Evolutionary conservation across 2,113 vertebrate genomes (phyloP), one percentile per base, ranked within the genome.

Genomic region (Clinocottus analis): DNA sequence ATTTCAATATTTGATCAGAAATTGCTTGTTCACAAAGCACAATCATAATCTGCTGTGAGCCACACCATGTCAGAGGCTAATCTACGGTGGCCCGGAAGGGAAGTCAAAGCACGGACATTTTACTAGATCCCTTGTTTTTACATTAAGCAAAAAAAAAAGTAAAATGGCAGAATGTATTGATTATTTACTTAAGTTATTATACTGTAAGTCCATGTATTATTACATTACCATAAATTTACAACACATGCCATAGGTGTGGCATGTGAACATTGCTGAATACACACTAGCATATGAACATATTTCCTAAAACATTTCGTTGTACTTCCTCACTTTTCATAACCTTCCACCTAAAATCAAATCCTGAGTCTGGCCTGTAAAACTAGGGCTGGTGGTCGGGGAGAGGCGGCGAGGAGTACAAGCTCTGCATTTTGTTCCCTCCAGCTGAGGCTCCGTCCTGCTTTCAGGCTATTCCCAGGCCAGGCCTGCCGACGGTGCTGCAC

Each of bases 361-460:
- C n/a, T 49, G 3, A 43, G 53, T 70, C 23, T 72, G 76, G 53
- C 25, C 35, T 7, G 53, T 83, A 62, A 86, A 89, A 88, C 64
- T 86, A 80, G 87, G 89, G 76, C 91, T 90, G 60, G 55, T 67
- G 61, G 77, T 55, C 17, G 9, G 55, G 21, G 88, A 86, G 79
- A 41, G 49, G 9, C 41, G 70, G 84, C 76, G 67, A 82, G 77
- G 77, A 87, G 87, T 90, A 90, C 91, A 87, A 91, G 83, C 87
- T 87, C 49, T 79, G 86, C 89, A 87, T 82, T 90, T 88, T 91
- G 87, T 87, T 87, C 88, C 33, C 76, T 82, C 59, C 92, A 92
- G 85, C 91, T 92, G 90, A 90, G 86, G 82, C 82, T 85, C 75
- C 79, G 81, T 87, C 81, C 90, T 81, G 84, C 84, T 93, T 85